Evolutionary conservation across 2,113 vertebrate species (phyloP), one percentile per base, ranked within the genome.

Genomic region (Peromyscus maniculatus): DNA sequence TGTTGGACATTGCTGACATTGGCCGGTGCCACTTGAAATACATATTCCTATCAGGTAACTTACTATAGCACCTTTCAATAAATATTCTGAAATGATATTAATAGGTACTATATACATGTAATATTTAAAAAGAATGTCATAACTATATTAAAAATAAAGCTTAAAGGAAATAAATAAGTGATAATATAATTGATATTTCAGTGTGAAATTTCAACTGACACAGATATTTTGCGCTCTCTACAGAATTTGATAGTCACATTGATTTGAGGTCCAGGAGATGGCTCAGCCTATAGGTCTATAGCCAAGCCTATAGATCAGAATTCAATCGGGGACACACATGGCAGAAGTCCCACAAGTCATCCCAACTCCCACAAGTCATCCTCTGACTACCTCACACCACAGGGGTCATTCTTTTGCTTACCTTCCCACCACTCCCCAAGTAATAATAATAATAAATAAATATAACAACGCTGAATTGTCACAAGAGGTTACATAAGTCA

Each of bases 111-210:
- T 5, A 21, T 31, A 62, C 21, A 33, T 39, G 90, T 62, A 62
- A 75, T 62, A 19, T 78, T 87, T 33, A 28, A 16, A 69, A 78
- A 59, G n/a, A 95, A 57, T 78, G 17, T 36, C 1, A 36, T 3
- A 79, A 55, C 39, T 91, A 49, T 46, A 80, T 86, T 69, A 59
- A 74, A 92, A 88, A 87, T 46, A 91, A 59, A 21, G 89, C 82
- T 43, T 28, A 10, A 88, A 87, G 22, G 3, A 17, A 92, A 86
- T 10, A 79, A 59, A 46, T 9, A 88, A 36, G 28, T 10, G 59
- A 28, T 87, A 62, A 67, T 92, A 74, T 22, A 91, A 67, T 79
- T 78, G 17, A 10, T 69, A 82, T 90, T 64, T 91, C 43, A 87
- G 82, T 43, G 2, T n/a, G 8, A 87, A 77, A 84, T 62, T 39